Evolutionary conservation across 2,797 vertebrate species (phyloP).

Genomic region (Hoplostethus mediterraneus): DNA sequence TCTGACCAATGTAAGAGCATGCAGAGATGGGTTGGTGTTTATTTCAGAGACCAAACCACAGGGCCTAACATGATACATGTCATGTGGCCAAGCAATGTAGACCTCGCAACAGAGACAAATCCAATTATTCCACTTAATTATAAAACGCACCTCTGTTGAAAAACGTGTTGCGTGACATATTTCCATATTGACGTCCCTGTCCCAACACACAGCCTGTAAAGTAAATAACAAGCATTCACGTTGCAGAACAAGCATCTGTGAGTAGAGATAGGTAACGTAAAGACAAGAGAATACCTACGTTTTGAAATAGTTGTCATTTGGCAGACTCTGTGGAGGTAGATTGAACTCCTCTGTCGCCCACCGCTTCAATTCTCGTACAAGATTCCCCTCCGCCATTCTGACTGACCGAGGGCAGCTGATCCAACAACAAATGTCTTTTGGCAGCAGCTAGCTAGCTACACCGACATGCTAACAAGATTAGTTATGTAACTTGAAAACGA

Average conservation of each 20-base stretch:
- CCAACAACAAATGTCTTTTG: conserved; percentile 3
- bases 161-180: conserved; percentile 83
- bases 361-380: conserved; percentile 80
- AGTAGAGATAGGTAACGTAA: fast-evolving
- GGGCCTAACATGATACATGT: neutral
- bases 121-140: neutral
- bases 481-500: neutral
- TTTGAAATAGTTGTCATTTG: conserved; percentile 82
- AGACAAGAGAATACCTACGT: conserved; percentile 66
- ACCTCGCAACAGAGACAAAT: neutral
- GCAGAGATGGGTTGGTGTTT: neutral
- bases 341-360: conserved; percentile 86
- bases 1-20: neutral
- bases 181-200: conserved; percentile 86
- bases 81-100: too few species aligned
- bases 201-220: conserved; percentile 84
- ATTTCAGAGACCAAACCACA: neutral
- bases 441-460: neutral
- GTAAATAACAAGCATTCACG: neutral
- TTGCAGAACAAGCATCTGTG: neutral
- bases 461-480: too few species aligned
- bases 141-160: conserved; percentile 80
- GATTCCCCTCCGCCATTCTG: conserved; percentile 77
- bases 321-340: conserved; percentile 76
- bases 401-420: neutral